Percentiles rank a stretch among this genome's conserved stretches.
Conservation (phyloP, 1,140 invertebrate species). For the Heliconius congener region DNA sequence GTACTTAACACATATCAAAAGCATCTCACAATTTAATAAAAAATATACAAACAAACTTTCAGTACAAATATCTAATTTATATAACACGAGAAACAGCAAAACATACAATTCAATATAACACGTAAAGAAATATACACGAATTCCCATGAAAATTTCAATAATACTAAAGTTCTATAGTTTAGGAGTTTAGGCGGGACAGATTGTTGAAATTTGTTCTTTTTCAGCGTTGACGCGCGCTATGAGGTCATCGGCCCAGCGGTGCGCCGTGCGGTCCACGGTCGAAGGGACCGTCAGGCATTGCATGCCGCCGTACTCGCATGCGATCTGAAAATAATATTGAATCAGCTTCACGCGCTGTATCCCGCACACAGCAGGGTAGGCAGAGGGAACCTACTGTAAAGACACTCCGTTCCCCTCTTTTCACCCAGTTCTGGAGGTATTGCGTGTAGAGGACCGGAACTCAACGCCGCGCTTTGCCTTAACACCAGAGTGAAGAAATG, state of each 20-base stretch:
- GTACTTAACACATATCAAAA: not conserved
- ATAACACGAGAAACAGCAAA: too few species aligned
- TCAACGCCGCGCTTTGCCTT: too few species aligned
- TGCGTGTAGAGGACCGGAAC: too few species aligned
- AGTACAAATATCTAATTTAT: not conserved
- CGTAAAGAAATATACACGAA: too few species aligned
- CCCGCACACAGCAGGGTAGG: too few species aligned
- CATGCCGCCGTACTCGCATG: slow-evolving; percentile 67
- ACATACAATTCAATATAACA: too few species aligned
- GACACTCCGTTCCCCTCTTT: too few species aligned
- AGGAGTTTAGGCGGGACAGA: slow-evolving; percentile 49
- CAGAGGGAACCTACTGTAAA: too few species aligned
- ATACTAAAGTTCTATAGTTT: not conserved
- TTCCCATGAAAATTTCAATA: not conserved
- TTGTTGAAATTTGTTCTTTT: slow-evolving; percentile 45
- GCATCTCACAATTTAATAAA: not conserved
- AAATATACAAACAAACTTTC: not conserved
- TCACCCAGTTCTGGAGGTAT: too few species aligned
- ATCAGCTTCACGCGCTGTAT: too few species aligned
- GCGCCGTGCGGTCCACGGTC: slow-evolving; percentile 68
- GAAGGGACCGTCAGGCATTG: slow-evolving; percentile 69
- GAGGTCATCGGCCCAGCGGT: slow-evolving; percentile 68
- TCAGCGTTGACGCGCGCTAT: slow-evolving; percentile 48
- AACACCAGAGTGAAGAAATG: too few species aligned
- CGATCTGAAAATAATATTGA: slow-evolving; percentile 50